Conservation (phyloP, 2,113 vertebrate species). For the Mustela lutreola region DNA sequence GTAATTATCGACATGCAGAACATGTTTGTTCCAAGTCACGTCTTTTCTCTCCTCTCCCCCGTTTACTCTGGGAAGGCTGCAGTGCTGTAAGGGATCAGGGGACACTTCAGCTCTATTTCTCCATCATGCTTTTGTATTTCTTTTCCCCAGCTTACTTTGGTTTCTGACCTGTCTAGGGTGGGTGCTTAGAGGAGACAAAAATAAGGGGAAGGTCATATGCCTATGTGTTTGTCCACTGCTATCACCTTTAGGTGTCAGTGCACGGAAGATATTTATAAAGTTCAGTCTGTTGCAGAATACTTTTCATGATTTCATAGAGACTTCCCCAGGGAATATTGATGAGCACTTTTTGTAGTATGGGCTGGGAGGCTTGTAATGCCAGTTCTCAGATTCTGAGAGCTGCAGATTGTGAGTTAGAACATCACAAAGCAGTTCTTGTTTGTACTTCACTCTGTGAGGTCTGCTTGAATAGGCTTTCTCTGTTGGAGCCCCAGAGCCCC, state of each 20-base stretch:
- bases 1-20: background rate
- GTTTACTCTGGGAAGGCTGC: background rate
- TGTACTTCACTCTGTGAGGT: background rate
- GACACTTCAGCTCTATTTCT: background rate
- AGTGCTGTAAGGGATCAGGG: rapidly evolving
- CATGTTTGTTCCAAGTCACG: background rate
- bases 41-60: background rate
- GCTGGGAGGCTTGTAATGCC: background rate
- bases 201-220: background rate
- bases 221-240: background rate
- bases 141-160: background rate
- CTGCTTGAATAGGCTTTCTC: background rate
- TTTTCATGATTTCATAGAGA: background rate
- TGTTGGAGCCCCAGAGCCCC: background rate
- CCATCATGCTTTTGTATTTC: background rate
- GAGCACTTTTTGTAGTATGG: background rate
- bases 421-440: background rate
- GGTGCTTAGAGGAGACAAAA: background rate
- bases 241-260: background rate
- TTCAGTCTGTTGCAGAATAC: background rate
- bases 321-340: background rate
- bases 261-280: background rate
- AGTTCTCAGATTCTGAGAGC: background rate
- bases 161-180: background rate
- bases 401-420: background rate